Conservation (phyloP, 2,113 vertebrate species). For the Turdus rufiventris region DNA sequence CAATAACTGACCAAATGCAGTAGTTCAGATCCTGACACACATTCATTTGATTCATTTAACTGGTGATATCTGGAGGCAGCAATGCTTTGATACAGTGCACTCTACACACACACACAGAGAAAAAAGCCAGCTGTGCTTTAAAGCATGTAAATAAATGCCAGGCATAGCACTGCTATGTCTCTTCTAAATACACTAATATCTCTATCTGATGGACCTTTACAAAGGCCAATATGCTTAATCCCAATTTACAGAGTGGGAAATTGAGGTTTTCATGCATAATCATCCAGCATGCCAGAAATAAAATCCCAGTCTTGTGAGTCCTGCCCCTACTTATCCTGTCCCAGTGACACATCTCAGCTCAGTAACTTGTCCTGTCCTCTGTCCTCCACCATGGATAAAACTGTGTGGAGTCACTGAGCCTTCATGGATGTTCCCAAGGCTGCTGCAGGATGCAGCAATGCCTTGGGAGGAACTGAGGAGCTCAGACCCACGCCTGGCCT, state of each 20-base stretch:
- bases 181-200: background rate
- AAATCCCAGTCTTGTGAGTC: background rate
- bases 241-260: background rate
- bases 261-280: background rate
- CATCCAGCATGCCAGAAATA: background rate
- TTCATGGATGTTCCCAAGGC: background rate
- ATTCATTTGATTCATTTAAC: background rate
- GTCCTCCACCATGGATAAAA: fast-evolving
- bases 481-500: background rate
- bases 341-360: background rate
- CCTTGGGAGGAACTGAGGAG: background rate
- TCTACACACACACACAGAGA: background rate
- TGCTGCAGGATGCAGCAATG: background rate
- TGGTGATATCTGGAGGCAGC: background rate
- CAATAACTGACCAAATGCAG: background rate
- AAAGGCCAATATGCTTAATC: background rate
- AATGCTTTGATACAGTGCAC: background rate
- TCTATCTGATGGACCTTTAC: background rate
- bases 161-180: background rate
- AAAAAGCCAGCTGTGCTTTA: background rate
- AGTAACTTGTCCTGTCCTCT: background rate
- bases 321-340: background rate
- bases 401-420: background rate
- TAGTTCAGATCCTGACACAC: background rate
- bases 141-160: background rate